Conservation (phyloP, 1,140 invertebrate species). For the Chymomyza costata region DNA sequence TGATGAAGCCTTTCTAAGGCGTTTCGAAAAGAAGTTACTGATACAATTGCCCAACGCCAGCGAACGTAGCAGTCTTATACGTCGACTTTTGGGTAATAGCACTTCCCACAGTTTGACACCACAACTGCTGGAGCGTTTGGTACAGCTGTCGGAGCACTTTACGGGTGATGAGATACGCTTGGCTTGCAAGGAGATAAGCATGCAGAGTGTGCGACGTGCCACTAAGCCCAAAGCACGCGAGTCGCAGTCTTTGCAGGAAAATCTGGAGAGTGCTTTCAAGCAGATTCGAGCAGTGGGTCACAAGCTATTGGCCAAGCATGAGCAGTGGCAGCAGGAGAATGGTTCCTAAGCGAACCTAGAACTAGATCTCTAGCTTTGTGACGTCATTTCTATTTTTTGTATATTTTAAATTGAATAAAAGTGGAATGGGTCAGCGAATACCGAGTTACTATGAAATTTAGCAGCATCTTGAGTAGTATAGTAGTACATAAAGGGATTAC, state of each 20-base stretch:
- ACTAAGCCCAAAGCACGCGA: slow-evolving; percentile 33
- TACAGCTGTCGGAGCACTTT: slow-evolving; percentile 83
- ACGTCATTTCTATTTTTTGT: no score
- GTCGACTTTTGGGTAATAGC: slow-evolving; percentile 78
- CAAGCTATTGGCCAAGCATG: slow-evolving; percentile 50
- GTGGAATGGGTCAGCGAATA: no score
- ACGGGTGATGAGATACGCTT: slow-evolving; percentile 89
- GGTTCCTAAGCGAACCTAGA: slow-evolving; percentile 33
- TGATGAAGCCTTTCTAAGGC: slow-evolving; percentile 89
- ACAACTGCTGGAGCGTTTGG: slow-evolving; percentile 77
- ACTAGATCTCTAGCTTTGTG: no score
- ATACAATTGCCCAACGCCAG: slow-evolving; percentile 84
- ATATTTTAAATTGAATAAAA: no score
- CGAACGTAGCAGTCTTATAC: slow-evolving; percentile 82
- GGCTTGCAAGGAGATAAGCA: slow-evolving; percentile 91
- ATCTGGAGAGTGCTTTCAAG: slow-evolving; percentile 48
- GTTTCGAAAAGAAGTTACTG: slow-evolving; percentile 92
- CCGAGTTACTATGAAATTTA: no score
- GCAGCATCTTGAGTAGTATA: no score
- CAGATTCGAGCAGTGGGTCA: slow-evolving; percentile 56
- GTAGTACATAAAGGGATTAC: no score
- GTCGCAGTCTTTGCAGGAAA: slow-evolving; percentile 19
- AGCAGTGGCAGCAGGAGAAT: slow-evolving; percentile 65
- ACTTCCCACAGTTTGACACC: slow-evolving; percentile 58
- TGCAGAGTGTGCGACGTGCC: slow-evolving; percentile 77